Base-by-base conservation (phyloP, 1,140 invertebrate species). In the Venustaconcha ellipsiformis region DNA sequence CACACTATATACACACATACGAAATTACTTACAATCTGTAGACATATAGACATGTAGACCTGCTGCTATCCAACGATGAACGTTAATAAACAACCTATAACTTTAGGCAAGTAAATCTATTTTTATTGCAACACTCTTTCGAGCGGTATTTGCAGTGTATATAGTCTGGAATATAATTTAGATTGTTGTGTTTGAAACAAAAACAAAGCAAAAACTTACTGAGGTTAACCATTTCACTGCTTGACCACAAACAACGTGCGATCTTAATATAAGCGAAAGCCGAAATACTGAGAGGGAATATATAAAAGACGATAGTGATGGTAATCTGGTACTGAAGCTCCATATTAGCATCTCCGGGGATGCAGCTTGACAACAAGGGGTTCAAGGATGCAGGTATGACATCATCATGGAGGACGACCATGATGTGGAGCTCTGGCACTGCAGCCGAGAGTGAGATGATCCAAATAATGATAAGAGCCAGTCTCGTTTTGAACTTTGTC, bases 251-350 rank as follows among this genome's bases (percentile, higher is more conserved):
- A 4, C 96, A 95, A 14, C 92, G 87, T 14, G 95, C 93, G 66
- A 97, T 96, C 88, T 95, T 94, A 79, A 92, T 94, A 89, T 97
- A 97, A 2, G 95, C 94, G 18, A 95, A 91, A 30, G 92, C 94
- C 95, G 96, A 97, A 83, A 96, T 93, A 2, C 93, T 80, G 26
- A 97, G 89, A 0, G 95, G 95, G 18, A 94, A 89, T 79, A 92
- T 91, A 89, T 95, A 97, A 14, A 96, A 92, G 59, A 95, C 89
- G 2, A 95, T 87, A 30, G 93, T 91, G 82, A 94, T 94, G 65
- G 94, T 85, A 26, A 94, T 90, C 66, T 92, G 92, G 91, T 94
- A 95, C 5, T 91, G 92, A 20, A 92, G 92, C 66, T 83, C 79
- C 62, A 78, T 68, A 17, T 70, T 23, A 14, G 57, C 37, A 26